These are phyloP conservation scores for Oedothorax gibbosus DNA, from an alignment of 1,140 invertebrate genomes.

Conservation along the genomic window DNA sequence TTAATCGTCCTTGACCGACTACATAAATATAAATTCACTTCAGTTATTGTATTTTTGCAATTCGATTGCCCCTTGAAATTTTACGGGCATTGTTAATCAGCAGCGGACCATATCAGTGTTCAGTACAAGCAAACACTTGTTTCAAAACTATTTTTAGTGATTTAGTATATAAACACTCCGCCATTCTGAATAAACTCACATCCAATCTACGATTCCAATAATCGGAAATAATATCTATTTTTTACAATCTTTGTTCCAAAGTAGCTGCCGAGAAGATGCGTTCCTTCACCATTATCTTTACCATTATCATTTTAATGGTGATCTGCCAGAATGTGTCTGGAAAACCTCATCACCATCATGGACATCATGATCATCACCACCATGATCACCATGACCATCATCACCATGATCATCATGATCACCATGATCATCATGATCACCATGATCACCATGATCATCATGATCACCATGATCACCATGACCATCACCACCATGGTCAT, in stretches of 20 bases:
- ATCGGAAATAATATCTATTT: not conserved
- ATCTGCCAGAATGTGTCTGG: conserved; percentile 6
- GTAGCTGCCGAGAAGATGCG: not conserved
- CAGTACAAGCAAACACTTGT: not conserved
- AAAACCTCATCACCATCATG: conserved; percentile 8
- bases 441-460: conserved; percentile 1
- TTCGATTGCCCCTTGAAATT: not conserved
- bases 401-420: conserved; percentile 19
- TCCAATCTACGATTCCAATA: not conserved
- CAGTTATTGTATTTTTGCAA: no score
- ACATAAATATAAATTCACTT: not conserved
- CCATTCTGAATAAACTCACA: not conserved
- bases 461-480: conserved; percentile 3
- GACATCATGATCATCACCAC: not conserved
- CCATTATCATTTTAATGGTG: not conserved
- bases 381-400: not conserved
- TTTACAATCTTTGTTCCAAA: not conserved
- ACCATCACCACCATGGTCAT: conserved; percentile 2
- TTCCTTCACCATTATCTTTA: conserved; percentile 13
- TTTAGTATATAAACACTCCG: not conserved
- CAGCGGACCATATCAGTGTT: not conserved
- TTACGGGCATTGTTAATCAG: conserved; percentile 1
- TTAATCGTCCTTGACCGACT: no score
- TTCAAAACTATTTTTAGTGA: not conserved
- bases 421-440: conserved; percentile 10